Evolutionary conservation across 2,888 invertebrate species (phyloP), one percentile per base, ranked within the genome.

Genomic region (Antheraea assamensis): DNA sequence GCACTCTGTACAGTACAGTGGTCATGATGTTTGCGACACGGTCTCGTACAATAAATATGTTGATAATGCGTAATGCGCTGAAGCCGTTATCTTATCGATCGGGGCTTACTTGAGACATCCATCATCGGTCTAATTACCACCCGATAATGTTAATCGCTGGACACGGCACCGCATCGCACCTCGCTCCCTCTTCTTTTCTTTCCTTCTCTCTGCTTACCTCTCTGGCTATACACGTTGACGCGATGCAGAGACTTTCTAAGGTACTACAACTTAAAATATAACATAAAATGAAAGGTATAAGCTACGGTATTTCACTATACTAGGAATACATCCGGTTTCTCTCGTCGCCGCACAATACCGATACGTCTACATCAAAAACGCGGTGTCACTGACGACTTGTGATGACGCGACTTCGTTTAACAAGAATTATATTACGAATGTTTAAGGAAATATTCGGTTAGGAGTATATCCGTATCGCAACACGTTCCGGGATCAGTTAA

Each of bases 111-210:
- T 83, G 87, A 91, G 90, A 90, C 92, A 92, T 92, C 92, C 92
- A 92, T 92, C 92, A 92, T 88, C 88, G 91, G 81, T 87, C 90
- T 92, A 92, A 92, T 92, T 92, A 91, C 86, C 68, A 73, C 74
- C 49, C 79, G 86, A 86, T 84, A 86, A 74, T 74, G 75, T 42
- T 82, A 82, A 81, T 82, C 80, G 76, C 71, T 75, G 71, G 61
- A 66, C 70, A 64, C n/a, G 31, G 61, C 35, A 24, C 13, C 27
- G 19, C 49, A 24, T 31, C 72, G 61, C 68, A 68, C 66, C 35
- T 21, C 17, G n/a, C 70, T 24, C 55, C 21, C 27, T n/a, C 30
- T 49, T 5, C 52, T n/a, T 10, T 71, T 24, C 27, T 17, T 5
- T 70, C 70, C 1, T 21, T 24, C 19, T 10, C 71, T 24, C 13